These are phyloP conservation scores for Neotoxoptera formosana DNA, from an alignment of 1,140 invertebrate species.

Conservation along the genomic window DNA sequence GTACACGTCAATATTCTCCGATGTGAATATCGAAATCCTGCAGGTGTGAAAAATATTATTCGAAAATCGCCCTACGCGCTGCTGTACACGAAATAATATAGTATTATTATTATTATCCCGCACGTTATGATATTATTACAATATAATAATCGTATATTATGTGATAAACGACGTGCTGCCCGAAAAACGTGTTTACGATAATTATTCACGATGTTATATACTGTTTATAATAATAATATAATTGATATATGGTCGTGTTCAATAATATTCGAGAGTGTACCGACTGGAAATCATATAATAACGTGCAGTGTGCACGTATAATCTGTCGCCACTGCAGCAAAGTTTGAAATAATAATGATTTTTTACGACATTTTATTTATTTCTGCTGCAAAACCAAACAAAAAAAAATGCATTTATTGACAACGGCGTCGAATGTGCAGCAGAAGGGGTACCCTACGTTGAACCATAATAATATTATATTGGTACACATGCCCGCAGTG, in stretches of 20 bases:
- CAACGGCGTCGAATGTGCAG: background rate
- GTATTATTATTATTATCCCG: too few relatives aligned
- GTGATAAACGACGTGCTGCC: constrained; percentile 9
- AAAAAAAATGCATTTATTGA: background rate
- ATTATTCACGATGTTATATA: background rate
- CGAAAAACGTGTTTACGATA: constrained; percentile 40
- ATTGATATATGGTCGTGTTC: background rate
- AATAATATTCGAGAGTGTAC: background rate
- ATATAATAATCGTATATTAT: background rate
- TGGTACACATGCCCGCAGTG: too few relatives aligned
- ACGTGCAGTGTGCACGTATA: too few relatives aligned
- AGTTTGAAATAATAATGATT: background rate
- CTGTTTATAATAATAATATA: too few relatives aligned
- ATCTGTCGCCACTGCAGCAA: background rate
- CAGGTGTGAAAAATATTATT: constrained; percentile 30
- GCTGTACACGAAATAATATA: background rate
- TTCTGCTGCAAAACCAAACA: background rate
- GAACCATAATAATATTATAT: too few relatives aligned
- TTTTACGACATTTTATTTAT: too few relatives aligned
- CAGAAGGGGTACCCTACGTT: background rate
- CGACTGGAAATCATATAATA: background rate
- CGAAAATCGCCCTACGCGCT: background rate
- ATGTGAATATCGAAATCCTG: constrained; percentile 14
- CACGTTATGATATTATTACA: background rate
- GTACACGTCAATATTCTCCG: background rate